Evolutionary conservation across 2,888 invertebrate species (phyloP), one percentile per base, ranked within the genome.

Genomic region (Tachina fera): DNA sequence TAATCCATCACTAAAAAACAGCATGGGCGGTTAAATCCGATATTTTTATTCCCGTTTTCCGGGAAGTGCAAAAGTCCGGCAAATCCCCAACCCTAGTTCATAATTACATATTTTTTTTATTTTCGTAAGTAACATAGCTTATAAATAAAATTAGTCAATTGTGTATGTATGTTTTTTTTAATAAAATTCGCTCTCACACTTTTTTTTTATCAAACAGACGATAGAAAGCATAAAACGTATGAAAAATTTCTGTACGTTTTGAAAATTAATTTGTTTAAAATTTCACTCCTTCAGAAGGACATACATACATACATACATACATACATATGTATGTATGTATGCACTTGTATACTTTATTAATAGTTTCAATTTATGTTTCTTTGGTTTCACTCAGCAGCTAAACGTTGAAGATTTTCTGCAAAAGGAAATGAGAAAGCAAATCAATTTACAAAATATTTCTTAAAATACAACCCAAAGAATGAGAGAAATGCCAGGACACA

Each of bases 381-480:
- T 43, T 10, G 39, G n/a, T n/a, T 39, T 63, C n/a, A 61, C 51
- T 22, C 45, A 9, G 16, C 19, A 47, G 41, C 47, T 58, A 49
- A 16, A 60, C 41, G 10, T 47, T 60, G 19, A 19, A 39, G 16
- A 56, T 53, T 43, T 19, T 13, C 10, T 47, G 39, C 39, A 58
- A 63, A 67, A 61, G 61, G 61, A 81, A 80, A 80, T 45, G 51
- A 60, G 13, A 67, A 72, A 49, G 43, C 58, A 82, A 82, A 70
- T 63, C 49, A 56, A 82, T 82, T 76, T 56, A 49, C 45, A 70
- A 82, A 76, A 76, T 56, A 70, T 47, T 82, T 76, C n/a, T 45
- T n/a, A 9, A 22, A 51, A 68, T 31, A 31, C 67, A 51, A 61
- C n/a, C 39, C 9, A 45, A 6, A 39, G 49, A 63, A 68, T 41